Base-by-base conservation (phyloP, 2,113 vertebrate genomes). In the Abramis brama region DNA sequence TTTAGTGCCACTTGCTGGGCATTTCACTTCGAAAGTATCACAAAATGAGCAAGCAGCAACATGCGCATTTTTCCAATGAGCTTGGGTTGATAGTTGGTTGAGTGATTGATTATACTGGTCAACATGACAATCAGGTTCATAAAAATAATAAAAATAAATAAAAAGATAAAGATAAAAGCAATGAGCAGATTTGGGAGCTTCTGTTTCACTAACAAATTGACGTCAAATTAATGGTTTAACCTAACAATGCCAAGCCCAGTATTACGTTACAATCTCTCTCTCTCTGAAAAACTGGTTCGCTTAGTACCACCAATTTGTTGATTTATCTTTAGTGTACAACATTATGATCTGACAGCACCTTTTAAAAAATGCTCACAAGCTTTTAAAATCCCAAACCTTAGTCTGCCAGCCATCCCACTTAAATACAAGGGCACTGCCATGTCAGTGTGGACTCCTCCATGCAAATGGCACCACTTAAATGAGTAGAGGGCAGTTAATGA, bases 331-430 rank as follows among this genome's bases (percentile, higher is more conserved):
- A 60, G 21, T 23, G 55, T 43, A 50, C 7, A 23, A 45, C 21
- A 84, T 83, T 74, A 74, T 8, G 52, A 60, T 75, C 17, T 23
- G 55, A 45, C 36, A 84, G 33, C 36, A 59, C 36, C 50, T 25
- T 78, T 43, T 82, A 62, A 83, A 57, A 86, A 83, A 82, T 70
- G 57, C 30, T 57, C 45, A 23, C 23, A 88, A 62, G 57, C 68
- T 83, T 85, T 85, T 75, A 70, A 71, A 85, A 79, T 52, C 39
- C 30, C 9, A 73, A 23, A 73, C 50, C 25, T 9, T 36, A 85
- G 80, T 85, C 47, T n/a, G 55, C 68, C 62, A 64, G 27, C 62
- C 47, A 2, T 21, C 36, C 23, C n/a, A 11, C 27, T 71, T 27
- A 25, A 77, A 50, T 43, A 55, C 17, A 59, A 25, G 50, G 62